Evolutionary conservation across 1,140 invertebrate species (phyloP).

Genomic region (Trinorchestia longiramus): DNA sequence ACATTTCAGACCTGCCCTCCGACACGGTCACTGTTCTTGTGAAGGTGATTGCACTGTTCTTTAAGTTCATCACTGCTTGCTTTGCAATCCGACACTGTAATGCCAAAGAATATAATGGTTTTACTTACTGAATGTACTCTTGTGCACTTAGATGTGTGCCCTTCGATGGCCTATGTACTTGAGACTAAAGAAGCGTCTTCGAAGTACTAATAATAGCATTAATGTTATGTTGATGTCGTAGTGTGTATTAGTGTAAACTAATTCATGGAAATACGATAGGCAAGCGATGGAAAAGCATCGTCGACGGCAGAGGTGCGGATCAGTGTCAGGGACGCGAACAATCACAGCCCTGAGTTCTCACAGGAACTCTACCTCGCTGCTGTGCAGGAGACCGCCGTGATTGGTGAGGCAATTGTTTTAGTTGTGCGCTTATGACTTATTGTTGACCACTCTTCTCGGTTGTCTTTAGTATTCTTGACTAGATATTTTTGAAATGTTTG

Average conservation of each 20-base stretch:
- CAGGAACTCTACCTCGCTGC: constrained; percentile 80
- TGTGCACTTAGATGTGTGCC: not conserved
- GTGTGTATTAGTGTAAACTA: not conserved
- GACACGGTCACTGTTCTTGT: constrained; percentile 74
- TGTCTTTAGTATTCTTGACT: too few relatives aligned
- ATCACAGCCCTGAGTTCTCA: constrained; percentile 84
- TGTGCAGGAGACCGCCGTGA: constrained; percentile 81
- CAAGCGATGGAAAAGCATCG: constrained; percentile 79
- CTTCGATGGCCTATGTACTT: not conserved
- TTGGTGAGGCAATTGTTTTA: constrained; percentile 67
- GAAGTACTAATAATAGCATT: not conserved
- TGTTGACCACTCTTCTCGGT: too few relatives aligned
- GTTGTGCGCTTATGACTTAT: too few relatives aligned
- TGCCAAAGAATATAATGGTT: not conserved
- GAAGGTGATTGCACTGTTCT: constrained; percentile 23
- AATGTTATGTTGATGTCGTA: not conserved
- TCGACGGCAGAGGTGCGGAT: constrained; percentile 80
- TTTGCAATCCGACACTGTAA: not conserved
- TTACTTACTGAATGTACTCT: not conserved
- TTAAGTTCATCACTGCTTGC: not conserved
- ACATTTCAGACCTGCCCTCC: constrained; percentile 76
- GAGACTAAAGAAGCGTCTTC: not conserved
- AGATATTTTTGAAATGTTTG: too few relatives aligned
- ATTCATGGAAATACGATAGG: constrained; percentile 71
- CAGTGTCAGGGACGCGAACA: constrained; percentile 86